Conservation (phyloP, 1,140 invertebrate species). For the Rhagoletis pomonella region DNA sequence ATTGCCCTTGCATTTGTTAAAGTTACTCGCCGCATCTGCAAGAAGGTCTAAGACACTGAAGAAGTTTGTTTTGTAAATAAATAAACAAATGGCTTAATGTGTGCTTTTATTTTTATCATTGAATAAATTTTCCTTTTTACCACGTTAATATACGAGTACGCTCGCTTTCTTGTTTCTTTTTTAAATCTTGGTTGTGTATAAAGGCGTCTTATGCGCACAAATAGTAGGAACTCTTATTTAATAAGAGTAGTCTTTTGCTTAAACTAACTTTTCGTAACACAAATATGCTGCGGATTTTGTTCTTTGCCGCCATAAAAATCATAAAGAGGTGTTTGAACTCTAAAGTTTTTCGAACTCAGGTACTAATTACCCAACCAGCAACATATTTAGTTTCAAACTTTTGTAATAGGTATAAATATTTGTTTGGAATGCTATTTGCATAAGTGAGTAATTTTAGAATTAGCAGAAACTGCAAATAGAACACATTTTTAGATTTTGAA, state of each 20-base stretch:
- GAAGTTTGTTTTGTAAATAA: conserved; percentile 13
- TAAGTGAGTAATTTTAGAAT: too few relatives aligned
- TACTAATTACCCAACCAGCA: not conserved
- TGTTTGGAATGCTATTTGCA: too few relatives aligned
- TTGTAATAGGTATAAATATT: too few relatives aligned
- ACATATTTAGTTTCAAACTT: not conserved
- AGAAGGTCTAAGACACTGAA: conserved; percentile 11
- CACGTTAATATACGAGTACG: too few relatives aligned
- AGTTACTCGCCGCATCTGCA: not conserved
- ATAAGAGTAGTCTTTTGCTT: not conserved
- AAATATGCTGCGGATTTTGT: not conserved
- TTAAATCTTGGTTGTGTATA: not conserved
- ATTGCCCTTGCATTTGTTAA: not conserved
- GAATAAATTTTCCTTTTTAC: not conserved
- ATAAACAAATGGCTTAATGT: not conserved
- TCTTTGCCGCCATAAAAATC: conserved; percentile 4
- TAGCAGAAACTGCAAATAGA: too few relatives aligned
- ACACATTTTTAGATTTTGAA: too few relatives aligned
- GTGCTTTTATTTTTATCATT: conserved; percentile 32
- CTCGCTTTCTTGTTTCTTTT: not conserved
- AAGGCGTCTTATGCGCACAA: not conserved
- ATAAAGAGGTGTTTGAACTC: conserved; percentile 23
- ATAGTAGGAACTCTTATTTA: not conserved
- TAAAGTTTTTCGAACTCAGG: not conserved
- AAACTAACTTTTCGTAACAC: not conserved